phyloP scores from a whole-genome alignment of 2,797 vertebrate species.

The Mormyrops boulengeri region DNA sequence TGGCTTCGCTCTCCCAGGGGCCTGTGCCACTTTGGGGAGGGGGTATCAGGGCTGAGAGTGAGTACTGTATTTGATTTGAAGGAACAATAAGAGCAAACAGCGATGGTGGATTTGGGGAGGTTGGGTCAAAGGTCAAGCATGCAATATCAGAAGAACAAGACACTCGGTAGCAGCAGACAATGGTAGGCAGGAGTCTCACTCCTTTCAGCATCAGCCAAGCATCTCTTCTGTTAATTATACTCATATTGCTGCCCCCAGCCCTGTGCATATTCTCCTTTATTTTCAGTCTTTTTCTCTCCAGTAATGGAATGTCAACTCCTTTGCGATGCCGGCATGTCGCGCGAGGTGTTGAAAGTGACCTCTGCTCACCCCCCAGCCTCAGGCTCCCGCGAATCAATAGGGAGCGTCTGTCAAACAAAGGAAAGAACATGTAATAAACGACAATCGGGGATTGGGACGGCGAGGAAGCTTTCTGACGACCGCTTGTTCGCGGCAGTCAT shows the following conservation, averaged over 20 bases:
- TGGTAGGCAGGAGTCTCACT: constrained; percentile 44
- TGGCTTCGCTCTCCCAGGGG: not conserved
- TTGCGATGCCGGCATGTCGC: constrained; percentile 66
- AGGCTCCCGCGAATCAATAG: constrained; percentile 79
- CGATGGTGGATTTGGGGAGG: constrained; percentile 19
- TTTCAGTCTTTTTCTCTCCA: constrained; percentile 67
- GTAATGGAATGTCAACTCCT: constrained; percentile 83
- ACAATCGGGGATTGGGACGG: constrained; percentile 67
- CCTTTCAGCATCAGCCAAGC: constrained; percentile 52
- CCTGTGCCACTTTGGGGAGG: not conserved
- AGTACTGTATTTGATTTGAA: constrained; percentile 45
- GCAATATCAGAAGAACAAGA: constrained; percentile 57
- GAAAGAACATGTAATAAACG: constrained; percentile 86
- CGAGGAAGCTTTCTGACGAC: constrained; percentile 74
- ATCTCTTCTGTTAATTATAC: constrained; percentile 77
- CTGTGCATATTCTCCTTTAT: constrained; percentile 79
- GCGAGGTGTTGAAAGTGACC: constrained; percentile 82
- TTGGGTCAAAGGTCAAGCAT: constrained; percentile 63
- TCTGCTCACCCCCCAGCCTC: constrained; percentile 56
- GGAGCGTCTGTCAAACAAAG: constrained; percentile 70
- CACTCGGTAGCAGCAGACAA: constrained; percentile 55
- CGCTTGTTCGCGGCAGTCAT: constrained; percentile 74
- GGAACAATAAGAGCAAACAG: constrained; percentile 26
- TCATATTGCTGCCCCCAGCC: constrained; percentile 63
- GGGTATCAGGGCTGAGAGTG: constrained; percentile 30